Conservation (phyloP, 2,113 vertebrate species). For the Aptenodytes forsteri region DNA sequence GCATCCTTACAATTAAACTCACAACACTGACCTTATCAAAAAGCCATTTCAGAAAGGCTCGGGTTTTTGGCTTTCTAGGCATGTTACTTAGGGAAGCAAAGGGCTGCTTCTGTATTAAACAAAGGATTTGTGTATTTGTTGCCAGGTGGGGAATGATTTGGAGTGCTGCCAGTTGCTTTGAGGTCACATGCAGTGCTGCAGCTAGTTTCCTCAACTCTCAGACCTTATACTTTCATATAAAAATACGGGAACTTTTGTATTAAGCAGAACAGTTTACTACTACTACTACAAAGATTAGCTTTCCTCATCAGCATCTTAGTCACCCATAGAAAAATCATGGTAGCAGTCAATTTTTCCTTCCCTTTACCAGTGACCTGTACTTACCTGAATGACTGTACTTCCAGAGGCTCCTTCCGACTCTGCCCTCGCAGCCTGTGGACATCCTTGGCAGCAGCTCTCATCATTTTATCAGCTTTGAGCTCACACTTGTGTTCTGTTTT, state of each 20-base stretch:
- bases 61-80: background rate
- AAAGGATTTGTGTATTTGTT: background rate
- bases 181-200: background rate
- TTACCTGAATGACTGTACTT: conserved; percentile 95
- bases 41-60: background rate
- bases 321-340: background rate
- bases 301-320: background rate
- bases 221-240: background rate
- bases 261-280: background rate
- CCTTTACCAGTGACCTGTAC: background rate
- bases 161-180: background rate
- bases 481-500: conserved; percentile 87
- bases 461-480: conserved; percentile 90
- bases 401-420: conserved; percentile 89
- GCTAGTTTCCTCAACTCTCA: background rate
- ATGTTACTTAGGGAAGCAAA: background rate
- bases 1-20: background rate
- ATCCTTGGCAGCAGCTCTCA: conserved; percentile 93
- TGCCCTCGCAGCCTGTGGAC: conserved; percentile 92
- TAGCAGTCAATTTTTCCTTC: background rate
- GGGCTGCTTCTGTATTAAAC: conserved; percentile 4
- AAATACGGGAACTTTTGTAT: background rate
- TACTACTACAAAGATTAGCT: background rate
- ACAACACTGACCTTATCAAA: background rate
- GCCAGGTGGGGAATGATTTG: background rate